Evolutionary conservation across 2,113 vertebrate genomes (phyloP).

Genomic region (Eonycteris spelaea): DNA sequence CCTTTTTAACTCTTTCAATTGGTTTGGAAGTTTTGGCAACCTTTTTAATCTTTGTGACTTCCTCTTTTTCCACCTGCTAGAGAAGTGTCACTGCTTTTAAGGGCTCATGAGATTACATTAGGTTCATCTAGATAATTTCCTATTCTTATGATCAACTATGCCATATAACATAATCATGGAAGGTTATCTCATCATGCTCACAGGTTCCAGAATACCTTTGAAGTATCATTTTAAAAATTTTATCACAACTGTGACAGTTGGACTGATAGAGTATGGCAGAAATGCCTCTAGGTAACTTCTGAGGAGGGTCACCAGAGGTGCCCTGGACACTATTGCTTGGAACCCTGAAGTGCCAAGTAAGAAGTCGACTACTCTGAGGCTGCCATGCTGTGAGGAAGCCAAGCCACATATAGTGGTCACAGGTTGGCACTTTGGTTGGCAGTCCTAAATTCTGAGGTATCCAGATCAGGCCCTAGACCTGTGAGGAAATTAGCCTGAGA

Average conservation of each 20-base stretch:
- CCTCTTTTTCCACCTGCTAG: background rate
- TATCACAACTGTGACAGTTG: background rate
- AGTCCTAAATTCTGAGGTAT: background rate
- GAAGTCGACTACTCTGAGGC: background rate
- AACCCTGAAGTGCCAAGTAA: accelerated
- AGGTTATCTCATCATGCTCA: background rate
- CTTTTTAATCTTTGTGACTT: background rate
- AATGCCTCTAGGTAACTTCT: background rate
- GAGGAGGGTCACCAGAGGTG: background rate
- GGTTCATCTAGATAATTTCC: background rate
- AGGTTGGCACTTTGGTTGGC: background rate
- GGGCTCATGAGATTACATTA: background rate
- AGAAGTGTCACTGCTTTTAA: background rate
- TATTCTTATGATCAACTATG: background rate
- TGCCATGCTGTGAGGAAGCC: background rate
- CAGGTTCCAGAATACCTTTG: background rate
- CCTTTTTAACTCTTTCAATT: background rate
- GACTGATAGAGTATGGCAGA: background rate
- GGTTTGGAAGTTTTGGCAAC: background rate
- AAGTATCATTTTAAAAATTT: background rate
- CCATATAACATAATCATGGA: background rate
- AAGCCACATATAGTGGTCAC: background rate
- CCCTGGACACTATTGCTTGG: background rate
- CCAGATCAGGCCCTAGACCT: background rate
- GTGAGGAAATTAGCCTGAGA: background rate